These are phyloP conservation scores for Loriculus beryllinus DNA, from an alignment of 2,797 vertebrate species.

Conservation along the genomic window DNA sequence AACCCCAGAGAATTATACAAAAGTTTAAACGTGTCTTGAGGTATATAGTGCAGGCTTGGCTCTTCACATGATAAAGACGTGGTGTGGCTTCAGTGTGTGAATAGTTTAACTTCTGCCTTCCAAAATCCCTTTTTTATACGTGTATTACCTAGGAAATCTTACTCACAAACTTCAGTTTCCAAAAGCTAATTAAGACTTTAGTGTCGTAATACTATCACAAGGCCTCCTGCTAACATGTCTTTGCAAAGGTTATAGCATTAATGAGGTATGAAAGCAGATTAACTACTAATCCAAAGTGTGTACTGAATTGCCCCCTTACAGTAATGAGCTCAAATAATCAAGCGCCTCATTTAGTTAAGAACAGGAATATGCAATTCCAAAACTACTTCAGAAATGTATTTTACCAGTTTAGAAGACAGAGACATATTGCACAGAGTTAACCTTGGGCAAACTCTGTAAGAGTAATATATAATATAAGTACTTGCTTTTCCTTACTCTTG, in stretches of 20 bases:
- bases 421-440: neutral
- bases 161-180: neutral
- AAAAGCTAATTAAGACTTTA: neutral
- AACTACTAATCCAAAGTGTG: neutral
- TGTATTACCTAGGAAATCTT: neutral
- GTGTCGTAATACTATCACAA: neutral
- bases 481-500: neutral
- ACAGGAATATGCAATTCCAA: neutral
- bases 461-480: neutral
- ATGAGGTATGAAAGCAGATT: slow-evolving; percentile 14
- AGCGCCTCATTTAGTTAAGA: neutral
- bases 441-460: neutral
- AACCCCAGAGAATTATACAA: neutral
- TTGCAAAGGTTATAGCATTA: slow-evolving; percentile 18
- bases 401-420: neutral
- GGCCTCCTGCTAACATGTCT: neutral
- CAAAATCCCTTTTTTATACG: neutral
- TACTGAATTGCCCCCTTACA: neutral
- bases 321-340: neutral
- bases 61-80: neutral
- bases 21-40: neutral
- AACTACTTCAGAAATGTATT: neutral
- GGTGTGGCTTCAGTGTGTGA: neutral
- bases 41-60: neutral
- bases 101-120: neutral